Percentiles rank a stretch among this genome's conserved stretches.
phyloP scores from a whole-genome alignment of 2,797 vertebrate species.

The Urocyon cinereoargenteus region DNA sequence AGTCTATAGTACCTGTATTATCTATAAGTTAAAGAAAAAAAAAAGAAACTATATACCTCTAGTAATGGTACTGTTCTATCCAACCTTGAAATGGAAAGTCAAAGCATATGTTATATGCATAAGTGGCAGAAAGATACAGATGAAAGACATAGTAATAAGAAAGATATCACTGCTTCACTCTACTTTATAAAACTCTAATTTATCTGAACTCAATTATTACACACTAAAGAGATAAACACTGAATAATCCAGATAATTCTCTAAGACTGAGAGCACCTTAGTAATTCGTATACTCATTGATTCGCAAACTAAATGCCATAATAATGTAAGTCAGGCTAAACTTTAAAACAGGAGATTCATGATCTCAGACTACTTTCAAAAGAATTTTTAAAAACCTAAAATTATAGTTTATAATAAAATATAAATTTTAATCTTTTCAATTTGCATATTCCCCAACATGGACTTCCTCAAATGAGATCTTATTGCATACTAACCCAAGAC shows the following conservation, averaged over 20 bases:
- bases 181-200: slow-evolving; percentile 81
- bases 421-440: slow-evolving; percentile 52
- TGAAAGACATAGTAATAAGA: slow-evolving; percentile 81
- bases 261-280: neutral
- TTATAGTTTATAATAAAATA: slow-evolving; percentile 29
- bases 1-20: neutral
- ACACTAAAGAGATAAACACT: slow-evolving; percentile 59
- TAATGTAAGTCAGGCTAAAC: slow-evolving; percentile 6
- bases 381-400: neutral
- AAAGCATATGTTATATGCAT: slow-evolving; percentile 64
- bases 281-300: slow-evolving; percentile 34
- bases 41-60: slow-evolving; percentile 40
- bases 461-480: slow-evolving; percentile 46
- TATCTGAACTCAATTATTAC: slow-evolving; percentile 75
- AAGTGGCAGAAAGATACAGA: slow-evolving; percentile 76
- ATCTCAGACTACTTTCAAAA: slow-evolving; percentile 35
- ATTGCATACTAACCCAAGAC: slow-evolving; percentile 13
- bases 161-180: slow-evolving; percentile 78
- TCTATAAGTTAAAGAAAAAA: neutral
- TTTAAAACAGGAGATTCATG: slow-evolving; percentile 41
- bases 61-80: neutral
- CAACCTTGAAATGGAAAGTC: slow-evolving; percentile 78
- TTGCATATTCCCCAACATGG: neutral
- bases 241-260: slow-evolving; percentile 31
- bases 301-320: slow-evolving; percentile 52